Percentiles rank a stretch among this genome's conserved stretches.
Evolutionary conservation across 2,113 vertebrate genomes (phyloP).

Genomic region (Thymallus thymallus): DNA sequence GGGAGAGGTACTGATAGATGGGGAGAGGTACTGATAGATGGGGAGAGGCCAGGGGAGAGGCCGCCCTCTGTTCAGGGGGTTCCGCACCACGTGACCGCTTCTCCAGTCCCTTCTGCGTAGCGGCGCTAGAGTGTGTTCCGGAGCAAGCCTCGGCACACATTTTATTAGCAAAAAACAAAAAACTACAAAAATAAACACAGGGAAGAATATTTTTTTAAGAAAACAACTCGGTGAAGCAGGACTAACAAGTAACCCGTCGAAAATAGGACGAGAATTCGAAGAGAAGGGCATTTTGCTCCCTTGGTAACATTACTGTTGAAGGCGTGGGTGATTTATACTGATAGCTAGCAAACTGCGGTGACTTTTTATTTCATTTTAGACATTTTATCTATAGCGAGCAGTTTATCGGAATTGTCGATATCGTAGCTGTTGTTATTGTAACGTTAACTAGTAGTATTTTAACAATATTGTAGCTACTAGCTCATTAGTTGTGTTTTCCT

Average conservation of each 20-base stretch:
- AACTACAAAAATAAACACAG: conserved; percentile 70
- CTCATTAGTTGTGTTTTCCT: no score
- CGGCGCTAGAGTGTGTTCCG: conserved; percentile 72
- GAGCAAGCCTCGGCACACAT: conserved; percentile 84
- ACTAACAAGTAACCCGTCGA: conserved; percentile 61
- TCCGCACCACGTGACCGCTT: conserved; percentile 57
- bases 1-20: no score
- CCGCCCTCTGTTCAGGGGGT: no score
- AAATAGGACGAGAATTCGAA: conserved; percentile 51
- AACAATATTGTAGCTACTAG: neutral
- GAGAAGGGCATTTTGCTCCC: conserved; percentile 50
- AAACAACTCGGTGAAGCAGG: conserved; percentile 79
- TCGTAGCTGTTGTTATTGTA: neutral
- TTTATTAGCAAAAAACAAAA: conserved; percentile 83
- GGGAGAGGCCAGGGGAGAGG: no score
- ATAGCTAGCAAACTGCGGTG: conserved; percentile 1
- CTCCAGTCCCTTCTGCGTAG: conserved; percentile 70
- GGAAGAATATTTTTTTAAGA: conserved; percentile 74
- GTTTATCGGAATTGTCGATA: neutral
- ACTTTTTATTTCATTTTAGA: neutral
- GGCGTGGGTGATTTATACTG: conserved; percentile 48
- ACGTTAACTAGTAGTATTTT: no score
- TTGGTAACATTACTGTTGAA: conserved; percentile 59
- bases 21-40: no score
- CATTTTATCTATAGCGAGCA: neutral